phyloP scores from a whole-genome alignment of 2,888 invertebrate genomes.

The Ophonus ardosiacus region DNA sequence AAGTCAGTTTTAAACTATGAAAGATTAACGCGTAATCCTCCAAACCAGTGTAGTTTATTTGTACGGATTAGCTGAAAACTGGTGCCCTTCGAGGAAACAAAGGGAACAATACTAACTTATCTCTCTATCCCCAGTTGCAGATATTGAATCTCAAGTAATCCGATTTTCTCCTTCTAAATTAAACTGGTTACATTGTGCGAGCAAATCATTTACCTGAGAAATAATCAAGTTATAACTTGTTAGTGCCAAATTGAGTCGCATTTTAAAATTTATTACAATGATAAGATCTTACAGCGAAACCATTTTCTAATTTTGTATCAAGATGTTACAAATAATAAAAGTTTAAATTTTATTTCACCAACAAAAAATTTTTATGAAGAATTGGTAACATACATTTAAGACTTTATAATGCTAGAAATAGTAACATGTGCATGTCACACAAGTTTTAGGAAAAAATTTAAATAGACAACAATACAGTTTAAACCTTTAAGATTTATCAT shows the following conservation, averaged over 20 bases:
- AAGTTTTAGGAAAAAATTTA: no score
- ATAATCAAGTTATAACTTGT: neutral
- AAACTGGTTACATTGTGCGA: slow-evolving; percentile 9
- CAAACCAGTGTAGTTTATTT: slow-evolving; percentile 20
- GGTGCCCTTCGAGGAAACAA: slow-evolving; percentile 9
- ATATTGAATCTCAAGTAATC: slow-evolving; percentile 27
- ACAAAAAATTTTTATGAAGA: no score
- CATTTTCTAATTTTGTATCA: no score
- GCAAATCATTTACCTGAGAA: neutral
- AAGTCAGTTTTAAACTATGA: slow-evolving; percentile 27
- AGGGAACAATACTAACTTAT: slow-evolving; percentile 36
- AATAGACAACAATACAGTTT: no score
- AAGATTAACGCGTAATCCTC: neutral
- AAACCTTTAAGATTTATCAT: no score
- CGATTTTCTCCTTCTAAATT: slow-evolving; percentile 11
- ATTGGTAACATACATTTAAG: no score
- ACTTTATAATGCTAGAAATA: no score
- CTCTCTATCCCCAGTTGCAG: slow-evolving; percentile 30
- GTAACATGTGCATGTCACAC: no score
- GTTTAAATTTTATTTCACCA: no score
- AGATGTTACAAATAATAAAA: no score
- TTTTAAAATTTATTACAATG: neutral
- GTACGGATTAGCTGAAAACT: neutral
- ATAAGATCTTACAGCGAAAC: neutral
- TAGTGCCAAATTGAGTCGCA: neutral